phyloP scores from a whole-genome alignment of 37 sponge, comb jelly and placozoan genomes.

The Diacarnus erythraeanus region DNA sequence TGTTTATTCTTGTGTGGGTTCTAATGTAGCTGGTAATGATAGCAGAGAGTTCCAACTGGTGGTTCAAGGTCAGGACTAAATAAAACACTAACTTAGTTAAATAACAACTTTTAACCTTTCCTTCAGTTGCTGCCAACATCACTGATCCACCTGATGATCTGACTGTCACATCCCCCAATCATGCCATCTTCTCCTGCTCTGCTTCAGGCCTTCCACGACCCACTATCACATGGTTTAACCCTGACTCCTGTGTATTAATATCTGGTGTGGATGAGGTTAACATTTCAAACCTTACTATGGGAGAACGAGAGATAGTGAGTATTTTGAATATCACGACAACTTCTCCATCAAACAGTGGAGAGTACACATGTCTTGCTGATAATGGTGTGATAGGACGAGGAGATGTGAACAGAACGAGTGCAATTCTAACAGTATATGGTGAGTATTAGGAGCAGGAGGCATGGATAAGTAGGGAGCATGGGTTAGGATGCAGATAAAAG shows the following conservation, averaged over 20 bases:
- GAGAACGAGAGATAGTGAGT: slow-evolving; percentile 29
- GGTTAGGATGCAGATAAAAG: too few relatives aligned
- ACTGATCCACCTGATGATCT: not conserved
- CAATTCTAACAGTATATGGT: not conserved
- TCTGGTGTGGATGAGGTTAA: not conserved
- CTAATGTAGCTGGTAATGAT: slow-evolving; percentile 4
- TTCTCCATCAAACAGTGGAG: slow-evolving; percentile 29
- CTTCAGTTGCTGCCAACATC: slow-evolving; percentile 23
- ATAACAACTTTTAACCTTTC: not conserved
- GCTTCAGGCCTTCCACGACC: not conserved
- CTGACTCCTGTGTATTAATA: not conserved
- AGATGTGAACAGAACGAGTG: not conserved
- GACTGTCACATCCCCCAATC: not conserved
- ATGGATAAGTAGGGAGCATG: too few relatives aligned
- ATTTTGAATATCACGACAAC: slow-evolving; percentile 15
- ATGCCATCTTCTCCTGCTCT: not conserved
- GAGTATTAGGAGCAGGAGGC: too few relatives aligned
- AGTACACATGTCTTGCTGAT: slow-evolving; percentile 56
- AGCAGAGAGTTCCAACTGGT: not conserved
- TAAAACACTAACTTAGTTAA: not conserved
- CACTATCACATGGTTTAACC: not conserved
- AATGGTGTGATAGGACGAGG: slow-evolving; percentile 30
- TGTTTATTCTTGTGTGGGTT: not conserved
- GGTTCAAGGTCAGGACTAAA: not conserved
- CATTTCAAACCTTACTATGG: not conserved